Evolutionary conservation across 30 jellyfish, hydroid and myxozoan species (phyloP).

Genomic region (Chironex yamaguchii): DNA sequence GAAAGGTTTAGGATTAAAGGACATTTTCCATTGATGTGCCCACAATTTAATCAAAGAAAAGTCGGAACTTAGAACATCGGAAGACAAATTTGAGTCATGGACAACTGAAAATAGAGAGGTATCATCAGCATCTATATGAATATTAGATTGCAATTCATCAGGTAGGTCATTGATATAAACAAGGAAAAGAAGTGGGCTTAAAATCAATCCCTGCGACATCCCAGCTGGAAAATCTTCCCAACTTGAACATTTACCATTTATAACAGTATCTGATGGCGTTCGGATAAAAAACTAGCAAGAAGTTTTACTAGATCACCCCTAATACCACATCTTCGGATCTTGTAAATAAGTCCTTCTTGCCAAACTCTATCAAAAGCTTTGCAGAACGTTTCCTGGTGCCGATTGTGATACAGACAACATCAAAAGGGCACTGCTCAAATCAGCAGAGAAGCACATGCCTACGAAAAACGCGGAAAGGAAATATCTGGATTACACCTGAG

Average conservation of each 20-base stretch:
- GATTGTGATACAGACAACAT: too few relatives aligned
- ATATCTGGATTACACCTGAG: too few relatives aligned
- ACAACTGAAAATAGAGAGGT: slow-evolving; percentile 6
- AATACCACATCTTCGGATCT: slow-evolving; percentile 19
- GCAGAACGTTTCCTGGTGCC: too few relatives aligned
- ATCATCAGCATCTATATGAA: slow-evolving; percentile 12
- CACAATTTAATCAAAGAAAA: slow-evolving; percentile 7
- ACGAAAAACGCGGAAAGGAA: too few relatives aligned
- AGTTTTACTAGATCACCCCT: slow-evolving; percentile 29
- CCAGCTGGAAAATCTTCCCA: slow-evolving; percentile 37
- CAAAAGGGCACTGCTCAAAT: too few relatives aligned
- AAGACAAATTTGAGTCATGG: background rate
- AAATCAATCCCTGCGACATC: slow-evolving; percentile 40
- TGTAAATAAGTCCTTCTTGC: slow-evolving; percentile 44
- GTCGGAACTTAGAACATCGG: slow-evolving; percentile 25
- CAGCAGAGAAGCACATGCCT: too few relatives aligned
- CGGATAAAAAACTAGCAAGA: slow-evolving; percentile 21
- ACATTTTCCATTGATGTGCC: too few relatives aligned
- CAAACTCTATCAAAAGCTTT: too few relatives aligned
- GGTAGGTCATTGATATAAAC: slow-evolving; percentile 48
- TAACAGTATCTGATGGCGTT: too few relatives aligned
- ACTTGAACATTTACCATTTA: slow-evolving; percentile 35
- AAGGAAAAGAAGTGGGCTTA: slow-evolving; percentile 12
- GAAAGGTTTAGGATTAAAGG: too few relatives aligned
- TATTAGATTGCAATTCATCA: too few relatives aligned